Conservation (phyloP, 2,888 invertebrate species). For the Ophion costatus region DNA sequence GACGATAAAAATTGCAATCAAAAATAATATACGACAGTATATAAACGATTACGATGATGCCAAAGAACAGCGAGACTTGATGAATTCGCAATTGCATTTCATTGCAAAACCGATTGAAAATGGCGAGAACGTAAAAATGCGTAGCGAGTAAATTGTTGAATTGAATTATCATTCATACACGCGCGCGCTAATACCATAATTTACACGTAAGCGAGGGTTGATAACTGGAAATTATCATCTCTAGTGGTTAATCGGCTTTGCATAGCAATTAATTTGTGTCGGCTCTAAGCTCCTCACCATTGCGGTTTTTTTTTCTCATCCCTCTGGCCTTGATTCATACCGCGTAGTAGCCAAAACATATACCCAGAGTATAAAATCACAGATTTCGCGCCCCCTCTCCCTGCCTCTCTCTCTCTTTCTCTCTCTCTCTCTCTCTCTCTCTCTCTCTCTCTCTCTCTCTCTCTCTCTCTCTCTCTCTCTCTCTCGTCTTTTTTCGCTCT, state of each 20-base stretch:
- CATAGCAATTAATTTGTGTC: constrained; percentile 65
- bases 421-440: constrained; percentile 14
- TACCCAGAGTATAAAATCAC: constrained; percentile 46
- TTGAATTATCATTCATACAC: neutral
- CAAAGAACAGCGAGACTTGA: too few species aligned
- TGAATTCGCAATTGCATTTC: too few species aligned
- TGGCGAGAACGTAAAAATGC: neutral
- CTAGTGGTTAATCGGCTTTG: constrained; percentile 63
- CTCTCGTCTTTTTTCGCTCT: constrained; percentile 2
- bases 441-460: constrained; percentile 20
- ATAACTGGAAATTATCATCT: constrained; percentile 55
- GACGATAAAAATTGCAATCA: too few species aligned
- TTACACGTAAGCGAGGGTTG: constrained; percentile 26
- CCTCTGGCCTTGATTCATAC: constrained; percentile 24
- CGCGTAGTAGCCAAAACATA: constrained; percentile 27
- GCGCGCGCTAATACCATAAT: neutral
- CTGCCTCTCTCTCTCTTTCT: constrained; percentile 1
- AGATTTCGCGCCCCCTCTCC: constrained; percentile 27
- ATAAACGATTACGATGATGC: too few species aligned
- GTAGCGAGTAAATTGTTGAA: neutral
- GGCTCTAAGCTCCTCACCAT: constrained; percentile 10
- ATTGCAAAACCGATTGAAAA: too few species aligned
- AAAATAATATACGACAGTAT: too few species aligned
- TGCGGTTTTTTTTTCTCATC: constrained; percentile 3
- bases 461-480: constrained; percentile 10